phyloP scores from a whole-genome alignment of 2,797 vertebrate genomes.

The Pseudochirops cupreus region DNA sequence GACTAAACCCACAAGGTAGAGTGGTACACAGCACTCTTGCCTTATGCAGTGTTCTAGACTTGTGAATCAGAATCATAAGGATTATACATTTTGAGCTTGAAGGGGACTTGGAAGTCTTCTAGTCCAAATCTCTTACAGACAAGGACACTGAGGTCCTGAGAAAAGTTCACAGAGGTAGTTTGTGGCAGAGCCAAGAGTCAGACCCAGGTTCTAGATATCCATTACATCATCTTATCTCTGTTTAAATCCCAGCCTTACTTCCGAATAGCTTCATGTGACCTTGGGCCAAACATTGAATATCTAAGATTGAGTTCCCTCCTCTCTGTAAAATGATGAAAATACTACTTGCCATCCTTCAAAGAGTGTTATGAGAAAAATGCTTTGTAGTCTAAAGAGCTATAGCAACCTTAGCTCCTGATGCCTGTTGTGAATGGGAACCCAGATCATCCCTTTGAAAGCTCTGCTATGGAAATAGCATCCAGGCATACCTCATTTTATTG shows the following conservation, averaged over 20 bases:
- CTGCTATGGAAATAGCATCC: neutral
- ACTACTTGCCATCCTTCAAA: neutral
- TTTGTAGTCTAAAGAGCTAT: neutral
- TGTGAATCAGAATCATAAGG: neutral
- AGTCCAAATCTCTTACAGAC: neutral
- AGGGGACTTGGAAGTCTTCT: neutral
- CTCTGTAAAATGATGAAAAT: neutral
- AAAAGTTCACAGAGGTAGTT: neutral
- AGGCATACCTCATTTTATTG: neutral
- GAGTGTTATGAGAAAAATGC: neutral
- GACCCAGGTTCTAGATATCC: neutral
- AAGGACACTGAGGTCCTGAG: neutral
- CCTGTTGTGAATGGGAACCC: neutral
- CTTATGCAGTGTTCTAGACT: neutral
- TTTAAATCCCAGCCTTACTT: neutral
- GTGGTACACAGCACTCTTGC: neutral
- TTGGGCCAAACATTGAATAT: neutral
- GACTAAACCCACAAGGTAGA: neutral
- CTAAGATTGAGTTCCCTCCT: too few relatives aligned
- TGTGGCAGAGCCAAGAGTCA: neutral
- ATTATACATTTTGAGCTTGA: neutral
- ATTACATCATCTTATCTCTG: neutral
- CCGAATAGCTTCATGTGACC: too few relatives aligned
- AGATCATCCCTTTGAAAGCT: neutral
- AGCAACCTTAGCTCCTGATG: neutral